Base-by-base conservation (phyloP, 1,140 invertebrate genomes). In the Metopolophium dirhodum region DNA sequence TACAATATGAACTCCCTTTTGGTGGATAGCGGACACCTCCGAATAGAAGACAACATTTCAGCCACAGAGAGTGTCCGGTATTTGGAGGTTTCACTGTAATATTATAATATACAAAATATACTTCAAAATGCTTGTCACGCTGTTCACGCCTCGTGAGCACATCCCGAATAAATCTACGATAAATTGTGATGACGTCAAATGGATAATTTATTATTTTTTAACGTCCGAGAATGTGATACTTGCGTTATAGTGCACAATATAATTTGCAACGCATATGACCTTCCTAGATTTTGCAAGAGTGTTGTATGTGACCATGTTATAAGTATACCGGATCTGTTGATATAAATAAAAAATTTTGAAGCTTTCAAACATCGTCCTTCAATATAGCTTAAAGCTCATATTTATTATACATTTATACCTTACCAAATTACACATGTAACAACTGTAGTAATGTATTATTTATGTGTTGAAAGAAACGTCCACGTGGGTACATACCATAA, bases 201-300 rank as follows among this genome's bases (percentile, higher is more conserved):
- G n/a, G 61, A n/a, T 77, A 77, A 77, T n/a, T 77, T 77, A 68
- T 68, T 68, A 68, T 77, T 77, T 14, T 77, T 77, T 77, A 77
- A 77, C 61, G 6, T 18, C n/a, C n/a, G 30, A 77, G 14, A 18
- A n/a, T 35, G 61, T 77, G 14, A 77, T n/a, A 77, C 61, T 77
- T 18, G 30, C 30, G 61, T 77, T 77, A 41, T 41, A n/a, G 11
- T 18, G 61, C 61, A n/a, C 30, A n/a, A n/a, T 77, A 77, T n/a
- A 77, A 77, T 77, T 7, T 77, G n/a, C n/a, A 20, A 30, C n/a
- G 61, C 61, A 30, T 61, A 26, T n/a, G 61, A 77, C 6, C 30
- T 77, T n/a, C 23, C 30, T n/a, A 14, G 14, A 77, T n/a, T 77
- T n/a, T 2, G 14, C 6, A n/a, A n/a, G 9, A n/a, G n/a, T 77